Conservation (phyloP, 2,888 invertebrate genomes). For the Lymantria dispar region DNA sequence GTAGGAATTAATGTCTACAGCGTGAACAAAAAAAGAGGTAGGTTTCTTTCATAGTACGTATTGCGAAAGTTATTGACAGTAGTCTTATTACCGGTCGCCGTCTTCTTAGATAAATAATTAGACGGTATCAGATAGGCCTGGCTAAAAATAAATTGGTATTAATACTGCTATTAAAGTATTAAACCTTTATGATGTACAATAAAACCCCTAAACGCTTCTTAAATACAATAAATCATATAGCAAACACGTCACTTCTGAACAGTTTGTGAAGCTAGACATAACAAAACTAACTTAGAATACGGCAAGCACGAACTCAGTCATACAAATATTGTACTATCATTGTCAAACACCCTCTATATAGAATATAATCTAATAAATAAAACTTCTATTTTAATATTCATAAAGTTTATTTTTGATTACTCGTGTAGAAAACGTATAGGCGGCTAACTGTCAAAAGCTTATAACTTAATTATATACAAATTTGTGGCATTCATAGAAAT, state of each 20-base stretch:
- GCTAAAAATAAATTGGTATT: conserved; percentile 45
- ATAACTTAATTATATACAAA: too few relatives aligned
- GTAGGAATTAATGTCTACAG: too few relatives aligned
- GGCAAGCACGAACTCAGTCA: conserved; percentile 61
- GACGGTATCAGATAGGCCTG: too few relatives aligned
- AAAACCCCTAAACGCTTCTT: conserved; percentile 41
- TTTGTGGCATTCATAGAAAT: too few relatives aligned
- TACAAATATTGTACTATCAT: conserved; percentile 50
- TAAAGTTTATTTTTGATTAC: conserved; percentile 45
- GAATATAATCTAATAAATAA: conserved; percentile 10
- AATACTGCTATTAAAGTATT: conserved; percentile 54
- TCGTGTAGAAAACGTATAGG: conserved; percentile 10
- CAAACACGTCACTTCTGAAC: conserved; percentile 40
- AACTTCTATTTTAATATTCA: conserved; percentile 25
- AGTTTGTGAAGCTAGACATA: conserved; percentile 55
- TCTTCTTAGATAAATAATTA: too few relatives aligned
- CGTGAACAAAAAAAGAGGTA: too few relatives aligned
- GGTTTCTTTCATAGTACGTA: too few relatives aligned
- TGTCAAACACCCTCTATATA: conserved; percentile 36
- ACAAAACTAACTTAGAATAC: conserved; percentile 59
- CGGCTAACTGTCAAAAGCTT: too few relatives aligned
- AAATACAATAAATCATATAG: conserved; percentile 54
- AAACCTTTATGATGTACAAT: conserved; percentile 42
- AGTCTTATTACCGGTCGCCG: too few relatives aligned
- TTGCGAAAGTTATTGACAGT: too few relatives aligned